Evolutionary conservation across 2,797 vertebrate genomes (phyloP), one percentile per base, ranked within the genome.

Genomic region (Alectoris magna): DNA sequence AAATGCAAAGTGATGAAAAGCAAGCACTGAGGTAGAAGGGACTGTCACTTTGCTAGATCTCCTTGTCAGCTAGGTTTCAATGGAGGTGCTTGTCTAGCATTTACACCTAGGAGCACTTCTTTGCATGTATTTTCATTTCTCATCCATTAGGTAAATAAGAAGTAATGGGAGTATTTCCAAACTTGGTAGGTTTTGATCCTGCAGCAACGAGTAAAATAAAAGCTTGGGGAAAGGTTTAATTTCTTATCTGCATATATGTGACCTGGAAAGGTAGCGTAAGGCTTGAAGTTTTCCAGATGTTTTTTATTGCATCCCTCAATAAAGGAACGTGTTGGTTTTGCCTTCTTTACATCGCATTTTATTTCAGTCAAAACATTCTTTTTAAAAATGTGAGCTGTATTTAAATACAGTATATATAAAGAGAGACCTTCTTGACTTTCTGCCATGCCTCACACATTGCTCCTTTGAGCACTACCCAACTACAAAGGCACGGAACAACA

Each of bases 121-220:
- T 91, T 88, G 55, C 73, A 26, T 86, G 22, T 55, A 27, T 90
- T 95, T 95, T 84, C 49, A 41, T 77, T 62, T 67, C 59, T 93
- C 55, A 46, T 91, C 73, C 83, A 66, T 85, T 83, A 75, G 36
- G 55, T 72, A 92, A 93, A 27, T 62, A 74, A 87, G 53, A 38
- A 88, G 9, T 72, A 88, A 53, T 62, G 69, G 46, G 26, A 59
- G 9, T 69, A 44, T 66, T 91, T 87, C 34, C 46, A 69, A 34
- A 74, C 56, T 71, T 26, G 29, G n/a, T 88, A 75, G 38, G 39
- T 85, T 88, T 86, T 87, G 26, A 69, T 91, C 46, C 34, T 43
- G n/a, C 74, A 36, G 18, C 55, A 29, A 38, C 63, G 51, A 76
- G 29, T 63, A 38, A 86, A 73, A 69, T 38, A 56, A 80, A 78